Evolutionary conservation across 2,888 invertebrate species (phyloP).

Genomic region (Caenorhabditis sp.): DNA sequence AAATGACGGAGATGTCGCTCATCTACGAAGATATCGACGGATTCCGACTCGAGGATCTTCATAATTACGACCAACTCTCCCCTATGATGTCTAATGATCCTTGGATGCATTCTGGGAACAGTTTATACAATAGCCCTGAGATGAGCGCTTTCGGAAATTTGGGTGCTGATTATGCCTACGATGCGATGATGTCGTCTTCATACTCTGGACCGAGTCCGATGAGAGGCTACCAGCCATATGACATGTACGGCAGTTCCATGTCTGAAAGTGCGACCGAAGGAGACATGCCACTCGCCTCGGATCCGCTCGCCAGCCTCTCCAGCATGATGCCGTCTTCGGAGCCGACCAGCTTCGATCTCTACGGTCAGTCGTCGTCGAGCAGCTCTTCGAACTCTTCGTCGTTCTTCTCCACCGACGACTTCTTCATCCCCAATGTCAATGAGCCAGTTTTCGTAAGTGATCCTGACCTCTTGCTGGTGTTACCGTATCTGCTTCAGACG

Average conservation of each 20-base stretch:
- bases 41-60: slow-evolving; percentile 44
- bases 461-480: background rate
- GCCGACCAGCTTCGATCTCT: slow-evolving; percentile 18
- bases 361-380: slow-evolving; percentile 5
- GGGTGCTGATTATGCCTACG: slow-evolving; percentile 7
- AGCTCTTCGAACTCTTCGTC: background rate
- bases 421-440: slow-evolving; percentile 25
- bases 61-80: background rate
- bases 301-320: slow-evolving; percentile 56
- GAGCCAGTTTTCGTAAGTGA: slow-evolving; percentile 44
- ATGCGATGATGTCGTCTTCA: slow-evolving; percentile 26
- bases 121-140: slow-evolving; percentile 3
- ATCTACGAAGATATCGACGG: slow-evolving; percentile 57
- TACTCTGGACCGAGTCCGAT: slow-evolving; percentile 18
- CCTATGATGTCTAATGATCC: slow-evolving; percentile 19
- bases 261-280: slow-evolving; percentile 68
- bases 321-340: slow-evolving; percentile 33
- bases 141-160: slow-evolving; percentile 17
- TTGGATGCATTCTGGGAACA: slow-evolving; percentile 30
- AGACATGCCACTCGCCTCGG: slow-evolving; percentile 51
- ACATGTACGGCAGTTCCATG: slow-evolving; percentile 53
- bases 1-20: slow-evolving; percentile 43
- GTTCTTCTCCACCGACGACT: slow-evolving; percentile 43
- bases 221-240: slow-evolving; percentile 52
- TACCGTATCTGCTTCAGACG: slow-evolving; percentile 16